A percentile compares a stretch with the other conserved stretches of the same genome.
Conservation (phyloP, 2,888 invertebrate genomes). For the Drosophila leonis region DNA sequence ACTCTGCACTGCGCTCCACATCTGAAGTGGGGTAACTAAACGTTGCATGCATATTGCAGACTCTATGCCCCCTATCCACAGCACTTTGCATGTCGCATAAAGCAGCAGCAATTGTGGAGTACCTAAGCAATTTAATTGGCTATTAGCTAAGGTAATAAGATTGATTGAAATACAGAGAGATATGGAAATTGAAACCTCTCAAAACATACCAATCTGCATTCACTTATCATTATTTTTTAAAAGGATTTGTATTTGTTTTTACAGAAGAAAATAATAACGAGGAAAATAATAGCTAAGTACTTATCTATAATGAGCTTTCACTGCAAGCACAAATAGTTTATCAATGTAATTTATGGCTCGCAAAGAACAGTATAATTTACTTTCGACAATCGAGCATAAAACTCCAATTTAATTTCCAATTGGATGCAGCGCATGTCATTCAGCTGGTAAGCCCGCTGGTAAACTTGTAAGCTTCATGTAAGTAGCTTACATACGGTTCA, state of each 20-base stretch:
- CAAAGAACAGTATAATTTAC: no score
- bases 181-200: not conserved
- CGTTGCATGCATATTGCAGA: conserved; percentile 11
- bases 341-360: not conserved
- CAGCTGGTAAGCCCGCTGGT: not conserved
- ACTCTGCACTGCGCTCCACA: conserved; percentile 24
- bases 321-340: no score
- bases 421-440: conserved; percentile 4
- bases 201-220: not conserved
- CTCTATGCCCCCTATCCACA: not conserved
- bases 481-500: conserved; percentile 44
- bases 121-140: conserved; percentile 3
- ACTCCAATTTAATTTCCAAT: conserved; percentile 13
- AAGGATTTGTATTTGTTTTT: no score
- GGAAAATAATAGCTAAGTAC: no score
- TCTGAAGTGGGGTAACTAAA: conserved; percentile 17
- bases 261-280: no score
- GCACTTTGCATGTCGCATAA: conserved; percentile 8
- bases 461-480: conserved; percentile 23
- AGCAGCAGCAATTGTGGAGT: not conserved
- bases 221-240: not conserved
- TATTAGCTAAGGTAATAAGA: not conserved
- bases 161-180: not conserved
- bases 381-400: not conserved
- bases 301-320: no score